Base-by-base conservation (phyloP, 2,888 invertebrate genomes). In the Calameuta idolon region DNA sequence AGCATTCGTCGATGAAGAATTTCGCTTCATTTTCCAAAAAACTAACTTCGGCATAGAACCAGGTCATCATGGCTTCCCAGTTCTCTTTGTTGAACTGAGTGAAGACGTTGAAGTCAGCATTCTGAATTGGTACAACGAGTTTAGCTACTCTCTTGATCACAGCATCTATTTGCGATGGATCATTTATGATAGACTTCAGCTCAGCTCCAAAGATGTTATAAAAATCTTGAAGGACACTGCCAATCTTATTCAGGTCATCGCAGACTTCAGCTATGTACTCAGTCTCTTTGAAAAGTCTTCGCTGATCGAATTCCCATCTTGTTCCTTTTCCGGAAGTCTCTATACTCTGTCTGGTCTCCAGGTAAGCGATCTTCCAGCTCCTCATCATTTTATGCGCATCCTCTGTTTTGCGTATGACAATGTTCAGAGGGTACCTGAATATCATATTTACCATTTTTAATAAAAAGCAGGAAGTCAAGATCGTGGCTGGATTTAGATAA, bases 261-360 rank as follows among this genome's bases (percentile, higher is more conserved):
- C 96, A 96, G 12, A 98, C 97, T 12, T 93, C 93, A 0, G 95
- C 95, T 84, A 98, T 96, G 86, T 98, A 98, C 88, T 98, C 97
- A 0, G 98, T 97, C 79, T 95, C 94, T 2, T 95, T 95, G 91
- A 98, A 98, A 40, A 98, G 92, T 71, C 94, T 93, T 23, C 94
- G 94, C 85, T 96, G 95, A 88, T 98, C 96, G 91, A 98, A 98
- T 91, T 98, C 98, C 98, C 98, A 98, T 12, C 98, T 94, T 5
- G 95, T 94, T 35, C 97, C 97, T 83, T 97, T 96, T 0, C 97
- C 97, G 2, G 97, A 96, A 30, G 95, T 91, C 91, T 98, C 98
- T 81, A 98, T 98, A 85, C 95, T 95, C n/a, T 95, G 94, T 15
- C 98, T 93, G 4, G 96, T 96, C 73, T 95, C 93, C 88, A 95